phyloP scores from a whole-genome alignment of 2,797 vertebrate species.

The Brachymystax lenok region DNA sequence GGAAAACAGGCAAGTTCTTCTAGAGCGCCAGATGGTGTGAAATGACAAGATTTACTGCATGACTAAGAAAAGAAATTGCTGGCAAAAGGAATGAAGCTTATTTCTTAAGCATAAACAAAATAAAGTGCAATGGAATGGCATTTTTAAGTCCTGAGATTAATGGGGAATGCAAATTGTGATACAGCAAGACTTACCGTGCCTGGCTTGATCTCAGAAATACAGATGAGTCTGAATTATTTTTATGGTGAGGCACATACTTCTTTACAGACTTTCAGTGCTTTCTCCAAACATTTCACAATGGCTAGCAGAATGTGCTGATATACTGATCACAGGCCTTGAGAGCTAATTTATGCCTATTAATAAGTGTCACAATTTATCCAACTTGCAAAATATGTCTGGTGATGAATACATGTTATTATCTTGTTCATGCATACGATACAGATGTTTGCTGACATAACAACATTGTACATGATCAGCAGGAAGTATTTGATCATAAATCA shows the following conservation, averaged over 20 bases:
- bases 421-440: no score
- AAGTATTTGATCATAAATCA: constrained; percentile 2
- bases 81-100: constrained; percentile 62
- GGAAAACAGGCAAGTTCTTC: constrained; percentile 38
- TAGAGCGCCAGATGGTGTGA: constrained; percentile 69
- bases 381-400: no score
- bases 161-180: constrained; percentile 57
- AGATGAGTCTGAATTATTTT: constrained; percentile 19
- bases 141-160: constrained; percentile 66
- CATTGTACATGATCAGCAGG: neutral
- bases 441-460: neutral
- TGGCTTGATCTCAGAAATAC: constrained; percentile 45
- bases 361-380: neutral
- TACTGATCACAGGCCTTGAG: neutral
- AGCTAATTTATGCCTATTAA: neutral
- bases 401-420: no score
- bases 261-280: constrained; percentile 13
- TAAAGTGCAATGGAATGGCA: constrained; percentile 61
- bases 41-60: constrained; percentile 67
- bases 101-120: constrained; percentile 65
- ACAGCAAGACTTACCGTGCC: constrained; percentile 46
- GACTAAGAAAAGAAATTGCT: constrained; percentile 61
- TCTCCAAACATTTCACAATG: neutral
- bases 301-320: neutral
- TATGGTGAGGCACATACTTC: constrained; percentile 2